A percentile compares a stretch with the other conserved stretches of the same genome.
Conservation (phyloP, 2,888 invertebrate species). For the Leptodirus hochenwartii region DNA sequence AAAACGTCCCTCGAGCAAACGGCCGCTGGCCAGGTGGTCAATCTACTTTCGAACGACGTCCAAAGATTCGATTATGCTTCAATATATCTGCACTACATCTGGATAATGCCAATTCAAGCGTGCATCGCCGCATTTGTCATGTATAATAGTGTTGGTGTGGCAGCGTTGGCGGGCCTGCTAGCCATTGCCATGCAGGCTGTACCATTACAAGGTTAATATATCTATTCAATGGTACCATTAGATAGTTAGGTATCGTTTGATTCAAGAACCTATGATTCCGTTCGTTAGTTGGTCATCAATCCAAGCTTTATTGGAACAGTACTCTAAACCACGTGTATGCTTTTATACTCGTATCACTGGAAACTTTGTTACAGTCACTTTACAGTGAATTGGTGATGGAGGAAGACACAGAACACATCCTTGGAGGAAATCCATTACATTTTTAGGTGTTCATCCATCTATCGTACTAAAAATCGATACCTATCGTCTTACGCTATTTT, state of each 20-base stretch:
- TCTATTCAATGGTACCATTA: too few species aligned
- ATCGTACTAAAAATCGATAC: too few species aligned
- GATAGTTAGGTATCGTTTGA: background rate
- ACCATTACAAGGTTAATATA: constrained; percentile 29
- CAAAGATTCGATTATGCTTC: constrained; percentile 59
- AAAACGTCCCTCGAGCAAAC: constrained; percentile 59
- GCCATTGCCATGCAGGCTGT: constrained; percentile 34
- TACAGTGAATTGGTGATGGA: too few species aligned
- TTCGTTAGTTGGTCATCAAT: too few species aligned
- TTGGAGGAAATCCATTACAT: too few species aligned
- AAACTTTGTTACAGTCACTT: too few species aligned
- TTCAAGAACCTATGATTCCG: background rate
- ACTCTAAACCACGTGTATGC: too few species aligned
- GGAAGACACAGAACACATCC: too few species aligned
- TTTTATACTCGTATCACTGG: constrained; percentile 3
- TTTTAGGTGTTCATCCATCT: too few species aligned
- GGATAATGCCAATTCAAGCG: constrained; percentile 64
- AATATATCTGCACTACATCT: constrained; percentile 52
- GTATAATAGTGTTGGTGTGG: constrained; percentile 32
- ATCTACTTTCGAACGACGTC: constrained; percentile 72
- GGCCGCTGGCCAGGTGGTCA: constrained; percentile 67
- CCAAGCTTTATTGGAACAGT: too few species aligned
- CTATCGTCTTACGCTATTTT: too few species aligned
- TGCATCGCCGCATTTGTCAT: constrained; percentile 42
- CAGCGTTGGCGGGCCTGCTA: constrained; percentile 40